Evolutionary conservation across 2,797 vertebrate species (phyloP).

Genomic region (Astyanax mexicanus): DNA sequence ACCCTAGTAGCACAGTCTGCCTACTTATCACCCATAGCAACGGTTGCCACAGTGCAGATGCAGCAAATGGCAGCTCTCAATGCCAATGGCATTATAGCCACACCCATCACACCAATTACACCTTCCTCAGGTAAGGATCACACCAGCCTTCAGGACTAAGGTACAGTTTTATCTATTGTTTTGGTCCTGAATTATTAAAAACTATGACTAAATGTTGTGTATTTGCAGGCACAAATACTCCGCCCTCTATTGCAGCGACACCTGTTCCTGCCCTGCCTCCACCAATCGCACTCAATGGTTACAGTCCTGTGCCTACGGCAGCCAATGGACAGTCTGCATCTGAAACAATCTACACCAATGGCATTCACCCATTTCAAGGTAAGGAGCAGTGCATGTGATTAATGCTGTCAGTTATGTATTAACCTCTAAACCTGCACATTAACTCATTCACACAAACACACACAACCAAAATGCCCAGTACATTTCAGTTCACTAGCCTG

Average conservation of each 20-base stretch:
- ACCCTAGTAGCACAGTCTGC: conserved; percentile 93
- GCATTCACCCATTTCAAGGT: conserved; percentile 92
- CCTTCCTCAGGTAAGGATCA: conserved; percentile 76
- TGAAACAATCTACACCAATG: conserved; percentile 89
- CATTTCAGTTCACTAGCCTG: too few relatives aligned
- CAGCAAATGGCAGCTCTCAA: conserved; percentile 95
- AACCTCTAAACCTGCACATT: not conserved
- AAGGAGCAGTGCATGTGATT: conserved; percentile 35
- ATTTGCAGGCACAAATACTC: conserved; percentile 88
- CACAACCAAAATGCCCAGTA: too few relatives aligned
- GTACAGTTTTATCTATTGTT: not conserved
- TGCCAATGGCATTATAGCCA: conserved; percentile 91
- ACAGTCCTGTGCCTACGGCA: conserved; percentile 84
- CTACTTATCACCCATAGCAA: conserved; percentile 95
- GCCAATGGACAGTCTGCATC: conserved; percentile 86
- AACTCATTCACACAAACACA: not conserved
- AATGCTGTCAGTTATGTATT: not conserved
- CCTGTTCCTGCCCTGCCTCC: conserved; percentile 87
- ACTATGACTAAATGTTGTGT: not conserved
- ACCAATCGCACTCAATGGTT: conserved; percentile 89
- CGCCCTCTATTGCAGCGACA: conserved; percentile 89
- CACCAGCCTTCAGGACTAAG: not conserved
- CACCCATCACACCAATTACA: conserved; percentile 81
- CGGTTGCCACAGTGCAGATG: conserved; percentile 93
- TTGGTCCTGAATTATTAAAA: not conserved